Evolutionary conservation across 2,113 vertebrate species (phyloP), one percentile per base, ranked within the genome.

Genomic region (Elaphurus davidianus): DNA sequence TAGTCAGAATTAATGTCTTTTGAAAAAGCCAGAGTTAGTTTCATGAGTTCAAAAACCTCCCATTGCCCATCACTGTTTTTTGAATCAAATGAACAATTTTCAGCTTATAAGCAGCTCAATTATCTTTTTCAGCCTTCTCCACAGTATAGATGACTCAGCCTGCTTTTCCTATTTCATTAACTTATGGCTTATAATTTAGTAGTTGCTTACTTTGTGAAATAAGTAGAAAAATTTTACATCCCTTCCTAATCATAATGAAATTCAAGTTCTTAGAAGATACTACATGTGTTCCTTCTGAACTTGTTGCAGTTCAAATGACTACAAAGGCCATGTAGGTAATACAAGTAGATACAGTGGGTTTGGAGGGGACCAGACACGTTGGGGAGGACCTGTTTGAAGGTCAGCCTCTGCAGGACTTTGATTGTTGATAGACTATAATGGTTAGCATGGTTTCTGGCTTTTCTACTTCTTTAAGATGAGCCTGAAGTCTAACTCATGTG

Each of bases 1-100:
- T 98, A 98, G 95, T 98, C 91, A 98, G 98, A 98, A 98, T 98
- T 97, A 98, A 90, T 57, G 27, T 98, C 97, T 97, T 97, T 93
- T 91, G 36, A 86, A 94, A 96, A 94, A 95, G 47, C 45, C 84
- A 60, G 76, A 96, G 85, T 88, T 76, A 90, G 40, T 59, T 85
- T 19, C 33, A 54, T 81, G n/a, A 88, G 3, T 96, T 52, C 12
- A 94, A 54, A 96, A 85, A 27, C 15, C 12, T 92, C 71, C 3
- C 1, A 21, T 90, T 93, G 47, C 40, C 59, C 14, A 12, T 28
- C 30, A 30, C 47, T 87, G 52, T 97, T 96, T 96, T 82, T 74
- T 60, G 81, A 96, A 50, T 87, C 55, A 76, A 96, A 86, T 84
- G 21, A 54, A 89, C 7, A 67, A 62, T 87, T 94, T 97, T 92